Base-by-base conservation (phyloP, 2,113 vertebrate species). In the Callaeas wilsoni region DNA sequence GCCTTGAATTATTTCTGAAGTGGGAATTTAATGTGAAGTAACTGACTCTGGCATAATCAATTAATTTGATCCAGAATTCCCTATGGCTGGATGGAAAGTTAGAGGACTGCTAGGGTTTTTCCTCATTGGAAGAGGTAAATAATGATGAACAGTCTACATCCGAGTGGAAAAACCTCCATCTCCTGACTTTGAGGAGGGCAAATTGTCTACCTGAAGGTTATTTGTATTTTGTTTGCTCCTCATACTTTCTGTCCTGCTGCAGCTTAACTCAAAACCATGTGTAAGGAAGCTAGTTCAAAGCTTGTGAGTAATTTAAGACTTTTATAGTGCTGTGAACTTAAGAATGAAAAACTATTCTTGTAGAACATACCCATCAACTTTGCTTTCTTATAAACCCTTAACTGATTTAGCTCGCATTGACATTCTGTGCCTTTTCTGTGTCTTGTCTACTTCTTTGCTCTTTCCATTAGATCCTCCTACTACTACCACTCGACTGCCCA, bases 391-490 rank as follows among this genome's bases (percentile, higher is more conserved):
- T 99, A 97, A 97, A 96, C 97, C 98, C 97, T 98, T 98, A 98
- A 96, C 98, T 98, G 95, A 97, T 97, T 97, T 98, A 99, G 98
- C 98, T 98, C 97, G 97, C 99, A 99, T 98, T 99, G 98, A 99
- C 98, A 98, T 98, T 99, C 98, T 99, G 95, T 99, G 98, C 98
- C 98, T 99, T 98, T 98, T 98, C 99, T 97, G 97, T 98, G 98
- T 99, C 97, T 98, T 98, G 98, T 98, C 98, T 98, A 98, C 98
- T 98, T 98, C 97, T 98, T 96, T 98, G 97, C 98, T 97, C 96
- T 98, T 98, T 98, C 94, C 98, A 99, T 99, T 99, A 99, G 99
- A 99, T 98, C 99, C 99, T 97, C 99, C 99, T 95, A 98, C 99
- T 97, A 99, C 99, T 98, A 99, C 98, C 79, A 98, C 98, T 92